Evolutionary conservation across 2,888 invertebrate genomes (phyloP).

Genomic region (Apantesis nais): DNA sequence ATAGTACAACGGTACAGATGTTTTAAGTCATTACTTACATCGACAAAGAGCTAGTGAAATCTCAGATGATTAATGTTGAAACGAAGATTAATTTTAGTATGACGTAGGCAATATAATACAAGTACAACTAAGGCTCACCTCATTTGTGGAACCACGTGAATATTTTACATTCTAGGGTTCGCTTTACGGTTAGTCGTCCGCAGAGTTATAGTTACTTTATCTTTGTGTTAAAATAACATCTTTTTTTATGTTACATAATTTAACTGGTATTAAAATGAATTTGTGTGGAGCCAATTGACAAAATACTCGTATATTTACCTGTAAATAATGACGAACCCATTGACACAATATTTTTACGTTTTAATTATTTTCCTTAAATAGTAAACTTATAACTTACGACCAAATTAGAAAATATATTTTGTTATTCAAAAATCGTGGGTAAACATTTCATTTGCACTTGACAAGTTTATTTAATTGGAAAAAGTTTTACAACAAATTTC

Average conservation of each 20-base stretch:
- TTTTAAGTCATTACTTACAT: background rate
- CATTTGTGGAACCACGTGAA: constrained; percentile 29
- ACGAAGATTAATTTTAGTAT: constrained; percentile 13
- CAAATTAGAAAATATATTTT: background rate
- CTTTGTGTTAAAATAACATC: constrained; percentile 3
- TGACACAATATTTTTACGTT: too few species aligned
- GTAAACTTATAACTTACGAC: background rate
- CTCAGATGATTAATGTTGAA: background rate
- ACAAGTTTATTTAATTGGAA: background rate
- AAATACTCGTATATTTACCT: too few species aligned
- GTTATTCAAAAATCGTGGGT: background rate
- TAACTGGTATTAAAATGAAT: background rate
- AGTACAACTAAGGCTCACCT: constrained; percentile 24
- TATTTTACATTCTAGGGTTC: constrained; percentile 33
- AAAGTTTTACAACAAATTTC: too few species aligned
- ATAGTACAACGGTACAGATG: too few species aligned
- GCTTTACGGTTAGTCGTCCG: constrained; percentile 12
- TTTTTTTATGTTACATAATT: background rate
- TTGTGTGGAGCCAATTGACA: background rate
- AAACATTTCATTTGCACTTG: background rate
- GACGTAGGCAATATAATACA: constrained; percentile 13
- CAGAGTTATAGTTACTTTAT: constrained; percentile 17
- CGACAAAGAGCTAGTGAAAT: background rate
- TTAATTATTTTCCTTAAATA: too few species aligned
- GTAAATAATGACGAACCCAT: too few species aligned